Evolutionary conservation across 2,113 vertebrate species (phyloP).

Genomic region (Xiphias gladius): DNA sequence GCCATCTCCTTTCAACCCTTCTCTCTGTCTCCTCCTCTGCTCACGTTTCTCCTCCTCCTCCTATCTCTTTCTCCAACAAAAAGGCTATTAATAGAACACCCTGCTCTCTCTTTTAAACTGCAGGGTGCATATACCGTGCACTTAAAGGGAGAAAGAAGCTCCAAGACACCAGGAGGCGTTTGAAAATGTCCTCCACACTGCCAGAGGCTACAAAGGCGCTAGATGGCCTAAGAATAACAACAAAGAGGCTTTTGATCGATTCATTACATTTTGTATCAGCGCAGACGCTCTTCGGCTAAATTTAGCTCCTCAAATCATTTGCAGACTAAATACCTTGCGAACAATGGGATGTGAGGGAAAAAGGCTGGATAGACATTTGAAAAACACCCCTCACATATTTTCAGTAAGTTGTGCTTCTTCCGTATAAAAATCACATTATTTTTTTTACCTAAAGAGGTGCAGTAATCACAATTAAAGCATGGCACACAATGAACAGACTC

Average conservation of each 20-base stretch:
- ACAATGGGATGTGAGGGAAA: constrained; percentile 26
- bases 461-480: neutral
- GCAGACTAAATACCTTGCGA: constrained; percentile 39
- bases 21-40: constrained; percentile 49
- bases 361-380: constrained; percentile 5
- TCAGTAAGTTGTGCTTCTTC: neutral
- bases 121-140: constrained; percentile 70
- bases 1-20: constrained; percentile 45
- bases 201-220: constrained; percentile 69
- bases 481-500: constrained; percentile 72
- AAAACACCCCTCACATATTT: constrained; percentile 19
- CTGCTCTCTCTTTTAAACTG: constrained; percentile 71
- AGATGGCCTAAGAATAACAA: constrained; percentile 78
- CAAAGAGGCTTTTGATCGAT: constrained; percentile 74
- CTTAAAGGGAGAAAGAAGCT: constrained; percentile 68
- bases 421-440: neutral
- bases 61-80: constrained; percentile 66
- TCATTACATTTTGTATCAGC: constrained; percentile 60
- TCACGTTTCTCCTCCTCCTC: constrained; percentile 52
- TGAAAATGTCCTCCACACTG: constrained; percentile 69
- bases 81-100: constrained; percentile 80
- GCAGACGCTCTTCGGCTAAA: constrained; percentile 64
- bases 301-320: constrained; percentile 63
- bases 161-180: constrained; percentile 73
- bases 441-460: neutral